A percentile compares a stretch with the other conserved stretches of the same genome.
Evolutionary conservation across 23 tunicate genomes (phyloP).

Genomic region (Phallusia fumigata): DNA sequence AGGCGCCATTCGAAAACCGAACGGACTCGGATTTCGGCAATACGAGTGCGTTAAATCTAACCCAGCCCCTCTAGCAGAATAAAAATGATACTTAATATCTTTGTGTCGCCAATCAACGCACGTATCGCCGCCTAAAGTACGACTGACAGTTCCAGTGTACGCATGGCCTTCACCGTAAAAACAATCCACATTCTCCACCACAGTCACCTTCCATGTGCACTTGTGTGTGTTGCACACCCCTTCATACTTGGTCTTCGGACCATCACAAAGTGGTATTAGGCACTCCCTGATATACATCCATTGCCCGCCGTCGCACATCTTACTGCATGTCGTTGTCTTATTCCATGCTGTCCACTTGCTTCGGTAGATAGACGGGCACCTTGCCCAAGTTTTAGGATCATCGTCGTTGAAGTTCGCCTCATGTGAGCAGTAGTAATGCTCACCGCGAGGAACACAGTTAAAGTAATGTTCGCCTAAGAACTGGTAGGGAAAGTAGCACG

Average conservation of each 20-base stretch:
- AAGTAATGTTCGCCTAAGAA: slow-evolving; percentile 21
- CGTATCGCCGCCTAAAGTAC: slow-evolving; percentile 13
- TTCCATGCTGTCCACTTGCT: slow-evolving; percentile 62
- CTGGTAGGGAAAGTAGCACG: slow-evolving; percentile 48
- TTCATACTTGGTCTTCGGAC: slow-evolving; percentile 37
- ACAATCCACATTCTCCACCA: slow-evolving; percentile 48
- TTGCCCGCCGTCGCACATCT: slow-evolving; percentile 53
- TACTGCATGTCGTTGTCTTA: slow-evolving; percentile 33
- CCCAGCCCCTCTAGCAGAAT: slow-evolving; percentile 18
- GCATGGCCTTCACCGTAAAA: slow-evolving; percentile 55
- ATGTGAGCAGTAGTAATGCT: neutral
- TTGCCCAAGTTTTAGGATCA: neutral
- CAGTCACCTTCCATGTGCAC: slow-evolving; percentile 34
- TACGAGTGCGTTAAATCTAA: slow-evolving; percentile 2
- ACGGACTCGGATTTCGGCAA: slow-evolving; percentile 78
- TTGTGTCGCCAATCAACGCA: slow-evolving; percentile 43
- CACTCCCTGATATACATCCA: slow-evolving; percentile 55
- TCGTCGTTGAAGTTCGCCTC: neutral
- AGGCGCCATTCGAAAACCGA: slow-evolving; percentile 48
- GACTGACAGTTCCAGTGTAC: slow-evolving; percentile 35
- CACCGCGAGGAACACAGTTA: slow-evolving; percentile 5
- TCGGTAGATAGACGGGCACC: slow-evolving; percentile 53
- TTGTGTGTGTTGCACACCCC: slow-evolving; percentile 42
- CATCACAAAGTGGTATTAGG: slow-evolving; percentile 59
- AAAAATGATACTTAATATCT: slow-evolving; percentile 24